Evolutionary conservation across 2,797 vertebrate species (phyloP).

Genomic region (Helarctos malayanus): DNA sequence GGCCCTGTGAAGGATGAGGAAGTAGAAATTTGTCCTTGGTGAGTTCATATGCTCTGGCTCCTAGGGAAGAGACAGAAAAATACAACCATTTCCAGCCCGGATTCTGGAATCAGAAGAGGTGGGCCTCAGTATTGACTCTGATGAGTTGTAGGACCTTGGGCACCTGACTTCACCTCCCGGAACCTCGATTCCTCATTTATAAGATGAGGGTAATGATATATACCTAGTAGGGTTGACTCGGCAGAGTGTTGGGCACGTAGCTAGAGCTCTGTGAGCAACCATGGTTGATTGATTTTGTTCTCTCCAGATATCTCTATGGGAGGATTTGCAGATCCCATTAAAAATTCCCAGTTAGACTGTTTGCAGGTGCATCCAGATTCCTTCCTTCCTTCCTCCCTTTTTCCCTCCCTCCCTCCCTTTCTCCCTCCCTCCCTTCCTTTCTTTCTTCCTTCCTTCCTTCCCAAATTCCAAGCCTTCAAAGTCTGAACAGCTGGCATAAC

Average conservation of each 20-base stretch:
- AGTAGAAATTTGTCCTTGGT: background rate
- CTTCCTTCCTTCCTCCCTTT: background rate
- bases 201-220: background rate
- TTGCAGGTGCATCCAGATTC: background rate
- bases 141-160: background rate
- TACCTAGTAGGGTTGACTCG: background rate
- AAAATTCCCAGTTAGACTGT: background rate
- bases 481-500: background rate
- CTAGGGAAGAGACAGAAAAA: background rate
- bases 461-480: background rate
- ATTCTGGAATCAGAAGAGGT: background rate
- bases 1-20: slow-evolving; percentile 7
- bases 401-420: too few species aligned
- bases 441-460: background rate
- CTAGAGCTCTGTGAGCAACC: background rate
- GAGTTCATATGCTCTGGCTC: background rate
- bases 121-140: background rate
- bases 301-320: background rate
- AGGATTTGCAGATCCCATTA: background rate
- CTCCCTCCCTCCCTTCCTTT: too few species aligned
- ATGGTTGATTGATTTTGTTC: background rate
- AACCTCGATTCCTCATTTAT: background rate
- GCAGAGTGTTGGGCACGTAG: background rate
- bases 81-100: background rate
- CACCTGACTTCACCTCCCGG: background rate